Base-by-base conservation (phyloP, 2,113 vertebrate species). In the Varanus komodoensis region DNA sequence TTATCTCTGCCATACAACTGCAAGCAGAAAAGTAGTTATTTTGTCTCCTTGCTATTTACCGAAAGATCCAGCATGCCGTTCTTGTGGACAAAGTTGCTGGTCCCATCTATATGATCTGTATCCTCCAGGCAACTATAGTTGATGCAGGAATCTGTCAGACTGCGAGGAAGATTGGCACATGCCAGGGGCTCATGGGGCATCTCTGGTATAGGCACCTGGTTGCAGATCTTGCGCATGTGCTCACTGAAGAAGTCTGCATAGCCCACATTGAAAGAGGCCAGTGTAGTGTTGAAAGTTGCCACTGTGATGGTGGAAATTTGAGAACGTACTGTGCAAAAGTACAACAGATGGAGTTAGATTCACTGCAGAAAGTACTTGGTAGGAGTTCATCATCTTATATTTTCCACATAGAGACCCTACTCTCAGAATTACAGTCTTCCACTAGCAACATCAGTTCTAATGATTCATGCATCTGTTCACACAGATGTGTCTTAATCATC, bases 231-330 rank as follows among this genome's bases (percentile, higher is more conserved):
- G 97, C 99, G 98, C 98, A 99, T 99, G 92, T 99, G 99, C 86
- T 99, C 99, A 0, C 97, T 99, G 97, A 99, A 99, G 96, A 99
- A 99, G 96, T 99, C 99, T 0, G 99, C 98, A 0, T 99, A 99
- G 86, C 99, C 99, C 78, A 99, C 99, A 0, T 99, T 99, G 95
- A 99, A 99, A 0, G 99, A 99, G 0, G 99, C 99, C 95, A 99
- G 93, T 0, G 99, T 99, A 23, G 99, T 99, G 96, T 99, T 99
- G 97, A 99, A 99, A 3, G 99, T 99, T 0, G 99, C 99, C 96
- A 99, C 99, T 2, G 99, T 99, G 94, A 99, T 99, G 48, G 99
- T 99, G 91, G 99, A 99, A 94, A 99, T 99, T 97, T 99, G 99
- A 34, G 99, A 99, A 29, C 98, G 97, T 57, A 99, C 99, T 99